Percentiles rank a stretch among this genome's conserved stretches.
phyloP scores from a whole-genome alignment of 2,888 invertebrate genomes.

The Erynnis tages region DNA sequence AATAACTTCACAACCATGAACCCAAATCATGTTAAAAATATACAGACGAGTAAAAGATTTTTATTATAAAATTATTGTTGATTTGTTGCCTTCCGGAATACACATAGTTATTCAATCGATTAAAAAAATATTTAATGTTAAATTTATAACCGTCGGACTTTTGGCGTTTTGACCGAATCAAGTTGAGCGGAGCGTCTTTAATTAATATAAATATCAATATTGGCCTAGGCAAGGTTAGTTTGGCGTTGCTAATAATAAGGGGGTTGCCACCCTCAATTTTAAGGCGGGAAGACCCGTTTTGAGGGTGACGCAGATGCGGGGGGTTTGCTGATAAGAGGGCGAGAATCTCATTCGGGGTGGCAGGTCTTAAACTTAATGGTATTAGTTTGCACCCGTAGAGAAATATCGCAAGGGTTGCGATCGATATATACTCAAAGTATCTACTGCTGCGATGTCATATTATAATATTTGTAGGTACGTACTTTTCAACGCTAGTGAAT shows the following conservation, averaged over 20 bases:
- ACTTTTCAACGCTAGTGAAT: background rate
- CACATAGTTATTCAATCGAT: too few species aligned
- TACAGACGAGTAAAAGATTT: too few species aligned
- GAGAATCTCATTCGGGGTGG: slow-evolving; percentile 28
- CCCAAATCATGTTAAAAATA: too few species aligned
- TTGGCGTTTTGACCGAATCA: background rate
- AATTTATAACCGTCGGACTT: too few species aligned
- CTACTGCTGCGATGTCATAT: background rate
- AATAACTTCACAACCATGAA: too few species aligned
- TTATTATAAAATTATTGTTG: too few species aligned
- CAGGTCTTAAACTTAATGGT: slow-evolving; percentile 29
- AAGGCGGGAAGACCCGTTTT: slow-evolving; percentile 44
- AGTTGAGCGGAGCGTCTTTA: slow-evolving; percentile 1
- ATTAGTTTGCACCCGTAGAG: slow-evolving; percentile 27
- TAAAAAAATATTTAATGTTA: too few species aligned
- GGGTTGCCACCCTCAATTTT: slow-evolving; percentile 40
- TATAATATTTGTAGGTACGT: background rate
- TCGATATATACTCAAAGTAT: slow-evolving; percentile 32
- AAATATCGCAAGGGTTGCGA: slow-evolving; percentile 34
- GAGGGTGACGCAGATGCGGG: slow-evolving; percentile 39
- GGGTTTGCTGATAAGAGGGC: slow-evolving; percentile 47
- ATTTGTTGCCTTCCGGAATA: too few species aligned
- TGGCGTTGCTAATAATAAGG: slow-evolving; percentile 46
- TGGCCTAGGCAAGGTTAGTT: slow-evolving; percentile 35
- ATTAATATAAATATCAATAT: slow-evolving; percentile 23